Conservation (phyloP, 2,113 vertebrate genomes). For the Pandion haliaetus region DNA sequence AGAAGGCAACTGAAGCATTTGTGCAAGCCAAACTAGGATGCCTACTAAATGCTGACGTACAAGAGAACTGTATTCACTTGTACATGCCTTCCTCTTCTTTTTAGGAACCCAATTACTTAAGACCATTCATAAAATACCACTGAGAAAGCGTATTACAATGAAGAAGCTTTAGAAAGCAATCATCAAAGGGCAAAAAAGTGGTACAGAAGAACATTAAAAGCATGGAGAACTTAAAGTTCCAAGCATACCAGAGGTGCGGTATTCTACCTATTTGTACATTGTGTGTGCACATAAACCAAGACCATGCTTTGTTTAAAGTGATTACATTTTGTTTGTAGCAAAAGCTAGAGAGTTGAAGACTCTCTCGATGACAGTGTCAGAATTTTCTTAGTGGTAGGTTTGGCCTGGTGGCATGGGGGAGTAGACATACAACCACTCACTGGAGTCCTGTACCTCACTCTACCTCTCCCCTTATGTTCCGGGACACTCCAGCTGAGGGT, state of each 20-base stretch:
- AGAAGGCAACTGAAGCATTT: not conserved
- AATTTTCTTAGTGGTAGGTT: not conserved
- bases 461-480: not conserved
- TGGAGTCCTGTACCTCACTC: not conserved
- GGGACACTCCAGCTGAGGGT: slow-evolving; percentile 74
- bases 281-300: not conserved
- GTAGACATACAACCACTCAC: not conserved
- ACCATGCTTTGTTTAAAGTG: not conserved
- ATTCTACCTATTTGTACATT: not conserved
- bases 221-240: slow-evolving; percentile 64
- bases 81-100: not conserved
- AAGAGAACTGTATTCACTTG: not conserved
- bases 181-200: slow-evolving; percentile 57
- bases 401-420: not conserved
- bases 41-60: not conserved
- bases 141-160: slow-evolving; percentile 64
- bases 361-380: not conserved
- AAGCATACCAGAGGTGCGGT: slow-evolving; percentile 68
- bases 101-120: slow-evolving; percentile 51
- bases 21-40: not conserved
- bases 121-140: slow-evolving; percentile 65
- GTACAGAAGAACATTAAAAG: not conserved
- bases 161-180: slow-evolving; percentile 48
- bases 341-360: not conserved
- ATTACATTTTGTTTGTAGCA: not conserved